phyloP scores from a whole-genome alignment of 2,113 vertebrate genomes.

The Puntigrus tetrazona region DNA sequence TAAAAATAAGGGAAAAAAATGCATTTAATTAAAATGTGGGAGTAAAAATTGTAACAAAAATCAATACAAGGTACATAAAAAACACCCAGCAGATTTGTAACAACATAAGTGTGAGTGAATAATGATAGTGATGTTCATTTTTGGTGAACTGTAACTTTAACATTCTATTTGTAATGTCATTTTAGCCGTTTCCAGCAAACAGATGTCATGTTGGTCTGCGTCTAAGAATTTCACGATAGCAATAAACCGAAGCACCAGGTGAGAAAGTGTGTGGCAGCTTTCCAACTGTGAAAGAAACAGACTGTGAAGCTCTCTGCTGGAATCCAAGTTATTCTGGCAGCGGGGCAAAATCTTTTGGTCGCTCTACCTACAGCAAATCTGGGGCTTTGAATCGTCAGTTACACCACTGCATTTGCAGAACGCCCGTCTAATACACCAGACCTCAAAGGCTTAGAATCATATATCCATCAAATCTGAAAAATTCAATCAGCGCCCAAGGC shows the following conservation, averaged over 20 bases:
- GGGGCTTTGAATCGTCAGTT: neutral
- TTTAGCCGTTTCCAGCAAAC: neutral
- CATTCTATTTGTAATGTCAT: neutral
- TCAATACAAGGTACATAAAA: neutral
- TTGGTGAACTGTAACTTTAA: neutral
- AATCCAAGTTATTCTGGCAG: neutral
- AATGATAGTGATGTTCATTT: neutral
- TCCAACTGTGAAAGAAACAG: neutral
- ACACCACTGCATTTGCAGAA: slow-evolving; percentile 1
- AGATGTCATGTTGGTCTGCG: neutral
- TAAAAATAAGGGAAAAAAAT: too few relatives aligned
- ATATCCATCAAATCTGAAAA: neutral
- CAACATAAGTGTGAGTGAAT: neutral
- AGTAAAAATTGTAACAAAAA: neutral
- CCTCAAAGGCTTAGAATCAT: slow-evolving; percentile 15
- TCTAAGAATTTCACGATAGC: neutral
- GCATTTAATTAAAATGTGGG: neutral
- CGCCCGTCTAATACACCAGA: neutral
- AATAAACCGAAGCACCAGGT: neutral
- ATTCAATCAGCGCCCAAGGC: neutral
- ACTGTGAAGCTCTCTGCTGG: neutral
- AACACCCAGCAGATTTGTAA: neutral
- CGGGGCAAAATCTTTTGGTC: neutral
- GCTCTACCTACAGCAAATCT: neutral
- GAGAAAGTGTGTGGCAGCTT: neutral